Evolutionary conservation across 2,113 vertebrate species (phyloP), one percentile per base, ranked within the genome.

Genomic region (Engraulis encrasicolus): DNA sequence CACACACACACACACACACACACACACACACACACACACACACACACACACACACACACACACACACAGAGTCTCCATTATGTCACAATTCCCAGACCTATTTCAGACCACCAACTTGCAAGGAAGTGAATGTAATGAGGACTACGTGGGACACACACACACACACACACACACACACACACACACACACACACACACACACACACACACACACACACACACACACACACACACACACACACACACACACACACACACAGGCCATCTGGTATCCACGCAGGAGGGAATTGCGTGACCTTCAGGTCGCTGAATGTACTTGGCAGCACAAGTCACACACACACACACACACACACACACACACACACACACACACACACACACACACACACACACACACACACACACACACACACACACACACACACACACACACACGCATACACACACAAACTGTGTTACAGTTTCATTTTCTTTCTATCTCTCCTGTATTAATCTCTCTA

Each of bases 341-440:
- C 49, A 81, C 11, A 81, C 38, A 50, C 4, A 49, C 6, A 81
- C 27, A 54, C 80, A 81, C 80, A 81, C 5, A 58, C 50, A 81
- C 50, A 18, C 80, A 37, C 34, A 37, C 34, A 81, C 80, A 81
- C 34, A 19, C 50, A 38, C 80, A 54, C 79, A 80, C 48, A 50
- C 79, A 80, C 79, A 80, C 79, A 80, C 48, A 50, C 79, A 52
- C 48, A 80, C 79, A 80, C 38, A 80, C 48, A 49, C 40, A 36
- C 54, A 23, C 20, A 61, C 20, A 61, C n/a, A 61, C 2, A 61
- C 54, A 61, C 54, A 61, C 54, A 61, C 50, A 20, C 80, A 37
- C 48, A 50, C 79, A 48, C 23, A 31, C 79, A 49, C 78, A 80
- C 38, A 80, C 78, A 80, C 34, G 19, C 78, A 37, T 45, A 20